phyloP scores from a whole-genome alignment of 2,888 invertebrate genomes.

The Trachelus tabidus region DNA sequence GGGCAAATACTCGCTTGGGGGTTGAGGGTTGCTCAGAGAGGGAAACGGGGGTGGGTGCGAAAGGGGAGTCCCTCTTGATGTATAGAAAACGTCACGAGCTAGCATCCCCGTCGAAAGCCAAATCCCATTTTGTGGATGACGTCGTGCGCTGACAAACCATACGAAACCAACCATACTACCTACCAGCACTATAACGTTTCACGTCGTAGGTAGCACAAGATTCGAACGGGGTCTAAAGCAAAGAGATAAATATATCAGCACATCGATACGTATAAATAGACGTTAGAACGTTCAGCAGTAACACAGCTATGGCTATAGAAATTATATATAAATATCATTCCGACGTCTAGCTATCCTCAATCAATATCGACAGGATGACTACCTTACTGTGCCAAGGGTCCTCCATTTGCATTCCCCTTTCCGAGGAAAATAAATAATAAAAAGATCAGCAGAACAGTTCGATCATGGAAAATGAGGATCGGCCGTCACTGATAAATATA shows the following conservation, averaged over 20 bases:
- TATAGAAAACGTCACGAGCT: constrained; percentile 21
- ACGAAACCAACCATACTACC: neutral
- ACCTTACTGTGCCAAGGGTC: neutral
- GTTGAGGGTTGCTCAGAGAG: constrained; percentile 4
- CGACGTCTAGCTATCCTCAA: neutral
- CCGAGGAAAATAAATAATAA: neutral
- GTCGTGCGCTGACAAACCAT: neutral
- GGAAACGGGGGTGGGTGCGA: constrained; percentile 16
- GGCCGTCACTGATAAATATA: neutral
- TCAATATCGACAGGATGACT: neutral
- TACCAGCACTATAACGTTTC: neutral
- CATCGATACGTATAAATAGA: neutral
- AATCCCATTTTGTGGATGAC: constrained; percentile 14
- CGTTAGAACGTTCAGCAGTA: neutral
- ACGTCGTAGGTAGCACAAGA: neutral
- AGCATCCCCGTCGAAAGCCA: constrained; percentile 10
- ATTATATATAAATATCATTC: neutral
- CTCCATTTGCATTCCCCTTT: neutral
- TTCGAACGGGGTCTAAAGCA: neutral
- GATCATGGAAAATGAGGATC: neutral
- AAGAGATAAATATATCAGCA: neutral
- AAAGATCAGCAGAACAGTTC: neutral
- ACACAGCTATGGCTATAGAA: neutral
- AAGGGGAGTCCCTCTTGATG: constrained; percentile 21
- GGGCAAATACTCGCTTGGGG: constrained; percentile 20